Evolutionary conservation across 2,888 invertebrate genomes (phyloP).

Genomic region (Hirtodrosophila cameraria): DNA sequence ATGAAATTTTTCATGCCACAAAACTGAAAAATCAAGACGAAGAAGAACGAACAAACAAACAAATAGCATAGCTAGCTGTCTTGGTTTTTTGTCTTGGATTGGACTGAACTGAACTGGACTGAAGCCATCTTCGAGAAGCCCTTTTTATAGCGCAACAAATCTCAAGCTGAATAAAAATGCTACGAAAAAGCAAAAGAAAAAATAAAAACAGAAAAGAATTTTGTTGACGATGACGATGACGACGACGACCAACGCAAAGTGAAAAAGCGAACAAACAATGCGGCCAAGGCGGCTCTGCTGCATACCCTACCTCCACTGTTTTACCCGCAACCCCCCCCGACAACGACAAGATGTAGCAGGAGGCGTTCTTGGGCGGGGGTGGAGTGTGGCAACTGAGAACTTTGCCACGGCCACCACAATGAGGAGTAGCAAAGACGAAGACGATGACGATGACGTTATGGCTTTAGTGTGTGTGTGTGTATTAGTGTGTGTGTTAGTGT

Average conservation of each 20-base stretch:
- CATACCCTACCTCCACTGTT: conserved; percentile 5
- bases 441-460: conserved; percentile 56
- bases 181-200: conserved; percentile 16
- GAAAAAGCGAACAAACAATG: conserved; percentile 73
- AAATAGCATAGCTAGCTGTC: conserved; percentile 48
- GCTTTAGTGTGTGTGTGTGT: conserved; percentile 23
- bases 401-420: conserved; percentile 42
- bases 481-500: conserved; percentile 15
- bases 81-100: conserved; percentile 16
- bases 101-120: not conserved
- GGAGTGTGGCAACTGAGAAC: conserved; percentile 21
- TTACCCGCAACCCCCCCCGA: conserved; percentile 1
- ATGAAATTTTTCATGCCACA: conserved; percentile 73
- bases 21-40: conserved; percentile 48
- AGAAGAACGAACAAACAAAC: conserved; percentile 23
- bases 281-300: conserved; percentile 52
- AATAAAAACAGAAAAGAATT: no score
- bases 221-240: conserved; percentile 19
- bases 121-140: conserved; percentile 62
- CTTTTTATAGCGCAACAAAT: conserved; percentile 74
- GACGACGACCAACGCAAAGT: conserved; percentile 69
- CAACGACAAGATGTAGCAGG: conserved; percentile 34
- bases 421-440: conserved; percentile 15
- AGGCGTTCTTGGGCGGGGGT: conserved; percentile 4
- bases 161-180: conserved; percentile 55